Percentiles rank a stretch among this genome's conserved stretches.
Conservation (phyloP, 2,888 invertebrate species). For the Phaedon cochleariae region DNA sequence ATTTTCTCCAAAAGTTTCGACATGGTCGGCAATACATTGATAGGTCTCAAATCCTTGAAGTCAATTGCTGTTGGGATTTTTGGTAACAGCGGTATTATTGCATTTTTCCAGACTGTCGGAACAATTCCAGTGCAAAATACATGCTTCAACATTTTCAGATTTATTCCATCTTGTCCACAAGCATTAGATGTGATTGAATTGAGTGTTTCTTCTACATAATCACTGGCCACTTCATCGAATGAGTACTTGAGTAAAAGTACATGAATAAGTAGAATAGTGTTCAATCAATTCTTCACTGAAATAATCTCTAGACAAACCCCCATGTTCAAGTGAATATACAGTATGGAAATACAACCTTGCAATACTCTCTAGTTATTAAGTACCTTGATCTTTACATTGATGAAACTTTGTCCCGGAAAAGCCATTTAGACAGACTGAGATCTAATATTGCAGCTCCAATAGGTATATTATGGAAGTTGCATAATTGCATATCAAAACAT, state of each 20-base stretch:
- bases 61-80: neutral
- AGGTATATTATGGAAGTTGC: too few relatives aligned
- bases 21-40: neutral
- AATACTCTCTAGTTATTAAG: too few relatives aligned
- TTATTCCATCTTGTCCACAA: neutral
- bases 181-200: neutral
- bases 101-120: neutral
- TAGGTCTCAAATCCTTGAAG: neutral
- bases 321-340: too few relatives aligned
- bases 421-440: too few relatives aligned
- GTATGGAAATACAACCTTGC: too few relatives aligned
- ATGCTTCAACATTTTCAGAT: neutral
- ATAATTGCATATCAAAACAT: too few relatives aligned
- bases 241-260: neutral
- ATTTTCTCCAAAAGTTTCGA: constrained; percentile 4
- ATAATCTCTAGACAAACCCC: too few relatives aligned
- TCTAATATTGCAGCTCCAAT: too few relatives aligned
- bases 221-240: neutral
- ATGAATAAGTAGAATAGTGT: neutral
- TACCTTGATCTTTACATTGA: too few relatives aligned
- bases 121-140: neutral
- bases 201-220: neutral
- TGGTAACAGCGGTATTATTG: neutral
- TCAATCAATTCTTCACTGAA: neutral
- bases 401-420: too few relatives aligned